Percentiles rank a stretch among this genome's conserved stretches.
Evolutionary conservation across 2,113 vertebrate genomes (phyloP).

Genomic region (Phaethornis superciliosus): DNA sequence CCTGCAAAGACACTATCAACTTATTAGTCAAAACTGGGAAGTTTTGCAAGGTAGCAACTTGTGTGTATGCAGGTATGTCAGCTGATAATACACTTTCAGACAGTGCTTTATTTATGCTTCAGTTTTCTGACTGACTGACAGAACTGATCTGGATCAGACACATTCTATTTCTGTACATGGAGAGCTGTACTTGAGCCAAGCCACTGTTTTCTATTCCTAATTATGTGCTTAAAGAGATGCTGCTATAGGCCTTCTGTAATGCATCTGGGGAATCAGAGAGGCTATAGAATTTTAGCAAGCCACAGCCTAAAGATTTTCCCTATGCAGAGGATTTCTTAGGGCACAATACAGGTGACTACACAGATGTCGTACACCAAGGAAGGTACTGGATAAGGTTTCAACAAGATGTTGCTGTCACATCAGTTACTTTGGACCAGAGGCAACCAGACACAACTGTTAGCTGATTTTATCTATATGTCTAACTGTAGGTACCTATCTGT

Average conservation of each 20-base stretch:
- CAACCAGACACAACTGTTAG: neutral
- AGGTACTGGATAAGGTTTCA: neutral
- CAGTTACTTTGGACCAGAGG: neutral
- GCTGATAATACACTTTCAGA: neutral
- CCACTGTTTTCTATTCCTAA: neutral
- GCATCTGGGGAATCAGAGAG: neutral
- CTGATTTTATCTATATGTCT: neutral
- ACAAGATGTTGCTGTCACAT: accelerated
- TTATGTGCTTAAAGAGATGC: neutral
- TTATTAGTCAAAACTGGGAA: neutral
- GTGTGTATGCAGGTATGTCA: neutral
- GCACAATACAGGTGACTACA: neutral
- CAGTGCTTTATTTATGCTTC: neutral
- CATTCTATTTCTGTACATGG: neutral
- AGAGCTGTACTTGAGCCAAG: neutral
- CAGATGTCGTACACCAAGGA: neutral
- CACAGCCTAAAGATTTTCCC: neutral
- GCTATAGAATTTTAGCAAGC: neutral
- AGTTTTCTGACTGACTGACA: neutral
- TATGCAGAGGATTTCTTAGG: neutral
- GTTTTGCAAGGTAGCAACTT: neutral
- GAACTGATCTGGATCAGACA: neutral
- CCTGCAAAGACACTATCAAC: neutral
- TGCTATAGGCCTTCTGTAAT: neutral
- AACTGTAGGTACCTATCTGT: neutral